These are phyloP conservation scores for Bettongia penicillata DNA, from an alignment of 2,113 vertebrate genomes.

Conservation along the genomic window DNA sequence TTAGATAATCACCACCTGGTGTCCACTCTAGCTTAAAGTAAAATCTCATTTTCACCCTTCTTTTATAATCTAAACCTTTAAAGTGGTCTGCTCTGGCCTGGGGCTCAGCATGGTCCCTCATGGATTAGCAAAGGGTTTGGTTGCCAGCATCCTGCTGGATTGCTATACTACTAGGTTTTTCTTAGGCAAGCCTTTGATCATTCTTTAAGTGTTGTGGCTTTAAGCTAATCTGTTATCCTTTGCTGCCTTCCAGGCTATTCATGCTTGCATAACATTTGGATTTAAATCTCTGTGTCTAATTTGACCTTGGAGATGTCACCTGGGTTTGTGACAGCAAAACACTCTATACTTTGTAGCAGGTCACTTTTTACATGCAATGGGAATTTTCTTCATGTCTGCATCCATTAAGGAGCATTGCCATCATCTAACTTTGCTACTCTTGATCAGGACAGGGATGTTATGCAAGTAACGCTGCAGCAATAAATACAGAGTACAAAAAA, in stretches of 20 bases:
- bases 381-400: neutral
- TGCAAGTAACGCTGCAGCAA: neutral
- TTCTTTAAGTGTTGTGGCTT: neutral
- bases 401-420: neutral
- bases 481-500: neutral
- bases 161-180: neutral
- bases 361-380: neutral
- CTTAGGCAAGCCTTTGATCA: neutral
- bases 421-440: neutral
- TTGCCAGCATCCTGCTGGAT: neutral
- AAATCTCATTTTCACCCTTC: neutral
- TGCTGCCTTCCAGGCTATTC: neutral
- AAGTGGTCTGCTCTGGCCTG: neutral
- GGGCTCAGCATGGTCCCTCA: neutral
- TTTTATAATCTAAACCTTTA: neutral
- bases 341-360: neutral
- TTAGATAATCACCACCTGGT: neutral
- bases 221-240: neutral
- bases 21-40: neutral
- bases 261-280: neutral
- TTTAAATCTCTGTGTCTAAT: neutral
- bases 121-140: neutral
- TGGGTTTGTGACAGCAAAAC: neutral
- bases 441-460: neutral
- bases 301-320: neutral